These are phyloP conservation scores for Rhyacichthys aspro DNA, from an alignment of 2,797 vertebrate species.

Conservation along the genomic window DNA sequence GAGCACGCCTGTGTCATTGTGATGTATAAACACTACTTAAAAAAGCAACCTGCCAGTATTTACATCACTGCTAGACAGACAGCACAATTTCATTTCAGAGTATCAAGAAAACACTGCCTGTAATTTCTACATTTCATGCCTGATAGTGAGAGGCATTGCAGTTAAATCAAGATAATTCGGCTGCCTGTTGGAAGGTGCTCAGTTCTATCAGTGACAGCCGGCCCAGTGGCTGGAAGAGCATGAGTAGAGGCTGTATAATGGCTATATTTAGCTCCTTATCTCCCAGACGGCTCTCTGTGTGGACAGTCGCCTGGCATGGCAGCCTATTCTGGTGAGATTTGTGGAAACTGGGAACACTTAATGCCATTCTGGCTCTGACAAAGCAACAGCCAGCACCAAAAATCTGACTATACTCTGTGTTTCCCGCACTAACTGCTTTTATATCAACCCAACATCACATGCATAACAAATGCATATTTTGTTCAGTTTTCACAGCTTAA, in stretches of 20 bases:
- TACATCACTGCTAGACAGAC: not conserved
- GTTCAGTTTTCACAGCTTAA: slow-evolving; percentile 1
- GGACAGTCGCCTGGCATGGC: slow-evolving; percentile 46
- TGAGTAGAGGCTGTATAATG: slow-evolving; percentile 51
- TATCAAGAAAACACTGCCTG: not conserved
- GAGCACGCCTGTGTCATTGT: not conserved
- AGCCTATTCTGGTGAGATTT: slow-evolving; percentile 48
- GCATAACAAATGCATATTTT: slow-evolving; percentile 16
- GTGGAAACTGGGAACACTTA: slow-evolving; percentile 46
- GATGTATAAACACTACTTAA: slow-evolving; percentile 1
- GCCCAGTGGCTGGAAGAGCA: slow-evolving; percentile 49
- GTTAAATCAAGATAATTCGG: slow-evolving; percentile 30
- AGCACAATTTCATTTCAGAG: not conserved
- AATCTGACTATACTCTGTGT: slow-evolving; percentile 20
- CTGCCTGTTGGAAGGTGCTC: slow-evolving; percentile 30
- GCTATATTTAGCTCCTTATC: slow-evolving; percentile 73
- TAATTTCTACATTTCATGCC: slow-evolving; percentile 3
- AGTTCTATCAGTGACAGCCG: slow-evolving; percentile 47
- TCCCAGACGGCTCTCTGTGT: slow-evolving; percentile 62
- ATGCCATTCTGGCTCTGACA: slow-evolving; percentile 37
- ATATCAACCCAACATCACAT: slow-evolving; percentile 8
- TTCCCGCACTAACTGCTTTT: slow-evolving; percentile 20
- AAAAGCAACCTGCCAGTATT: slow-evolving; percentile 1
- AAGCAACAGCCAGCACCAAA: slow-evolving; percentile 16
- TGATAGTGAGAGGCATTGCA: slow-evolving; percentile 12